Conservation (phyloP, 2,888 invertebrate species). For the Lampropteryx suffumata region DNA sequence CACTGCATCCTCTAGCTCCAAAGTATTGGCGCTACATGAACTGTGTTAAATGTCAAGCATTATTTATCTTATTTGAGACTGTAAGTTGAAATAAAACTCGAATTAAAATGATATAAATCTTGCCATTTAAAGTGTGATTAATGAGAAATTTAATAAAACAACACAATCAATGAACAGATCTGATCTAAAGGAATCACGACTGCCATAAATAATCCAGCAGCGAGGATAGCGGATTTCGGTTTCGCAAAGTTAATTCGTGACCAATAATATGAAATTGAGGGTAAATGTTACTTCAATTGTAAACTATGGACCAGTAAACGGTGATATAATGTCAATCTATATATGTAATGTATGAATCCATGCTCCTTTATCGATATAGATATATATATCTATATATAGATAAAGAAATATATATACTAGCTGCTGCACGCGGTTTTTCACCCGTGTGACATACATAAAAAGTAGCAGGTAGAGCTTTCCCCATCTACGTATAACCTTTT, state of each 20-base stretch:
- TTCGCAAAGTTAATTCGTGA: constrained; percentile 51
- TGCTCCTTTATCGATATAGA: constrained; percentile 23
- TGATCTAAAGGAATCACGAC: constrained; percentile 47
- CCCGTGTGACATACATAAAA: no score
- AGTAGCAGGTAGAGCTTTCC: no score
- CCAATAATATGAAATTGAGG: constrained; percentile 53
- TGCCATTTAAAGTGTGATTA: constrained; percentile 23
- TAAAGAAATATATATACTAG: no score
- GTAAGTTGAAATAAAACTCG: background rate
- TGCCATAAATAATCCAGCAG: constrained; percentile 47
- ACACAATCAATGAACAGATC: constrained; percentile 35
- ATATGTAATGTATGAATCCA: constrained; percentile 65
- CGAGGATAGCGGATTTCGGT: constrained; percentile 47
- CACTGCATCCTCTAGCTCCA: no score
- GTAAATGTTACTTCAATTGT: constrained; percentile 47
- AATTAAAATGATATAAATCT: constrained; percentile 17
- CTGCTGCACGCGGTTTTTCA: no score
- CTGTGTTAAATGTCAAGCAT: no score
- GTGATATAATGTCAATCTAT: constrained; percentile 63
- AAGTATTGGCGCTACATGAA: no score
- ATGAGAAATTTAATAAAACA: constrained; percentile 32
- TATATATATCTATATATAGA: no score
- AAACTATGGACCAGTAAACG: constrained; percentile 57
- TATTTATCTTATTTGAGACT: no score
- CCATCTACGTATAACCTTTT: no score